Conservation (phyloP, 2,113 vertebrate species). For the Pungitius pungitius region DNA sequence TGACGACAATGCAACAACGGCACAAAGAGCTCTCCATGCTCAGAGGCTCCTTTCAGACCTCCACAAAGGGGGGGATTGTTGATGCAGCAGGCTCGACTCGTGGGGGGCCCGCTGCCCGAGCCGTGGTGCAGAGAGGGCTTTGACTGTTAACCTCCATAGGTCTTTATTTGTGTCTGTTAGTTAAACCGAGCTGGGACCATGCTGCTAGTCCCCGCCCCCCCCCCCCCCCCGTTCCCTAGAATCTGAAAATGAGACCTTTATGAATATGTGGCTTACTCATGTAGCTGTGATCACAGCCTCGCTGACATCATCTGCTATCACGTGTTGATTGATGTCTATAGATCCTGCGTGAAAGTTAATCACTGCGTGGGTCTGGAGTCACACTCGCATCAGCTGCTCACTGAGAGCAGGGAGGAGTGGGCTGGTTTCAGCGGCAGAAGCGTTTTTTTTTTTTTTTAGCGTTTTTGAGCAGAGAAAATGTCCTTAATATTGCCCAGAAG, state of each 20-base stretch:
- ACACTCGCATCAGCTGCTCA: slow-evolving; percentile 16
- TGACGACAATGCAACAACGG: background rate
- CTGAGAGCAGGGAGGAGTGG: background rate
- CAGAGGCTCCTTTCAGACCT: slow-evolving; percentile 37
- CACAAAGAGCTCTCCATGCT: slow-evolving; percentile 1
- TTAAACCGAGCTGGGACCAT: slow-evolving; percentile 9
- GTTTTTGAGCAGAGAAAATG: slow-evolving; percentile 14
- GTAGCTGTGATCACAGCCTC: background rate
- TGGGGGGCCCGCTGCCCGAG: slow-evolving; percentile 16
- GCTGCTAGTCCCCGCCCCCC: background rate
- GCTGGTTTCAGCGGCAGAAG: background rate
- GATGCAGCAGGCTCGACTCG: slow-evolving; percentile 40
- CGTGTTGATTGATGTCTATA: slow-evolving; percentile 15
- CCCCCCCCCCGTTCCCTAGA: no score
- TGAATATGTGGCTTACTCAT: slow-evolving; percentile 29
- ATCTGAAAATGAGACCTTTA: background rate
- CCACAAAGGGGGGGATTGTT: slow-evolving; percentile 53
- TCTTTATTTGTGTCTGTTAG: slow-evolving; percentile 21
- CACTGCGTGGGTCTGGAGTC: background rate
- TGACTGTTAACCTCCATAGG: slow-evolving; percentile 30
- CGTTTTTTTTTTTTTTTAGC: slow-evolving; percentile 1
- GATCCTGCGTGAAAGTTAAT: slow-evolving; percentile 9
- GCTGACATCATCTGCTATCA: slow-evolving; percentile 13
- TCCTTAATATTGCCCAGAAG: slow-evolving; percentile 10
- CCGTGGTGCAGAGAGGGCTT: slow-evolving; percentile 12